These are phyloP conservation scores for Lophotriccus pileatus DNA, from an alignment of 2,797 vertebrate genomes.

Conservation along the genomic window DNA sequence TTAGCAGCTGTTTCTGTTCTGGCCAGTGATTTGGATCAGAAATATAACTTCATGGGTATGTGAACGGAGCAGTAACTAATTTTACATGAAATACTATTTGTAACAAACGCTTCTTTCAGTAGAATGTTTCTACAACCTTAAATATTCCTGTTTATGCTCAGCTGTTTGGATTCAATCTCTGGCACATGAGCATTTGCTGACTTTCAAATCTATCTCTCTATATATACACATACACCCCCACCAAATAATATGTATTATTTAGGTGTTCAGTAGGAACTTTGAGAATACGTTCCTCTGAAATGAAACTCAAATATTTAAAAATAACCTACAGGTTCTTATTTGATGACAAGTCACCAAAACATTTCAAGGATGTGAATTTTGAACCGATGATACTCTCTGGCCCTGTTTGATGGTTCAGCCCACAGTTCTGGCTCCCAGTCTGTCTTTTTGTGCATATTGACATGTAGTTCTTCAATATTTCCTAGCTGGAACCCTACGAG, in stretches of 20 bases:
- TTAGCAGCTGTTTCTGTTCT: not conserved
- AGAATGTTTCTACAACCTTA: not conserved
- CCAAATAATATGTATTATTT: not conserved
- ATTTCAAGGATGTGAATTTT: not conserved
- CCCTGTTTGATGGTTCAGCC: not conserved
- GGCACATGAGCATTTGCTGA: not conserved
- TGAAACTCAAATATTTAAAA: not conserved
- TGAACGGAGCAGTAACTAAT: not conserved
- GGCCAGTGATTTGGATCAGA: not conserved
- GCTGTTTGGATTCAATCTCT: not conserved
- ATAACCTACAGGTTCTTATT: not conserved
- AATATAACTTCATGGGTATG: not conserved
- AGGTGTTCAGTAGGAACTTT: not conserved
- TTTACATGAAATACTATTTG: not conserved
- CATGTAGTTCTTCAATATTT: not conserved
- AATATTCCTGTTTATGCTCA: not conserved
- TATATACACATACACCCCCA: not conserved
- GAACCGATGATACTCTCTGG: not conserved
- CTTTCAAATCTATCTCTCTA: not conserved
- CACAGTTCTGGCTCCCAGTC: not conserved
- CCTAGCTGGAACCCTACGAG: constrained; percentile 86
- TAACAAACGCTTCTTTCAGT: not conserved
- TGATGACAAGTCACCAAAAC: not conserved
- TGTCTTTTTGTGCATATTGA: not conserved
- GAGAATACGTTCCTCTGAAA: not conserved